Percentiles rank a stretch among this genome's conserved stretches.
phyloP scores from a whole-genome alignment of 2,888 invertebrate genomes.

The Thumatha senex region DNA sequence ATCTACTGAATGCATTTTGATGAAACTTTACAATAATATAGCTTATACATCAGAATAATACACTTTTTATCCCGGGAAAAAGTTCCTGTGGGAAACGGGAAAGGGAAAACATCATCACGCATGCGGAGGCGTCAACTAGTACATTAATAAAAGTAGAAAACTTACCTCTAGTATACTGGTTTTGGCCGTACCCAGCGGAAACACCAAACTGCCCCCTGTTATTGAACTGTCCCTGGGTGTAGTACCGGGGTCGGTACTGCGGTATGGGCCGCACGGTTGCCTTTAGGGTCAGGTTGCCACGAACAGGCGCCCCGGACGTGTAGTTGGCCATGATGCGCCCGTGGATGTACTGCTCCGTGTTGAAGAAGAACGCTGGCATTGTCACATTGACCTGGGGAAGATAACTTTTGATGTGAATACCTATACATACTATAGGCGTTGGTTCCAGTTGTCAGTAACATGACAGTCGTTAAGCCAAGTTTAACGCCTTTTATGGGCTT shows the following conservation, averaged over 20 bases:
- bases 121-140: no score
- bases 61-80: no score
- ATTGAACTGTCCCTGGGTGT: constrained; percentile 75
- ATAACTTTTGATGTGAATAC: background rate
- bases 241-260: constrained; percentile 77
- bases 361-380: constrained; percentile 97
- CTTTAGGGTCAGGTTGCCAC: constrained; percentile 93
- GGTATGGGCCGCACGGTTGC: constrained; percentile 90
- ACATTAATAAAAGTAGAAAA: no score
- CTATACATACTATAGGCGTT: no score
- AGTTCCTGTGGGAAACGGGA: no score
- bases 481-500: background rate
- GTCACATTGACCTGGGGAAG: constrained; percentile 92
- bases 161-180: constrained; percentile 69
- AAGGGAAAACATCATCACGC: no score
- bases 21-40: no score
- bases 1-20: no score
- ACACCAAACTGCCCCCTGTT: constrained; percentile 72
- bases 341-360: constrained; percentile 91
- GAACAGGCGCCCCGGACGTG: constrained; percentile 95
- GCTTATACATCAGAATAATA: no score
- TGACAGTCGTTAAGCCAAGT: no score
- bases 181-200: constrained; percentile 43
- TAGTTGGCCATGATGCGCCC: constrained; percentile 97
- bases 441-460: no score